These are phyloP conservation scores for Lichenostomus cassidix DNA, from an alignment of 2,113 vertebrate genomes.

Conservation along the genomic window DNA sequence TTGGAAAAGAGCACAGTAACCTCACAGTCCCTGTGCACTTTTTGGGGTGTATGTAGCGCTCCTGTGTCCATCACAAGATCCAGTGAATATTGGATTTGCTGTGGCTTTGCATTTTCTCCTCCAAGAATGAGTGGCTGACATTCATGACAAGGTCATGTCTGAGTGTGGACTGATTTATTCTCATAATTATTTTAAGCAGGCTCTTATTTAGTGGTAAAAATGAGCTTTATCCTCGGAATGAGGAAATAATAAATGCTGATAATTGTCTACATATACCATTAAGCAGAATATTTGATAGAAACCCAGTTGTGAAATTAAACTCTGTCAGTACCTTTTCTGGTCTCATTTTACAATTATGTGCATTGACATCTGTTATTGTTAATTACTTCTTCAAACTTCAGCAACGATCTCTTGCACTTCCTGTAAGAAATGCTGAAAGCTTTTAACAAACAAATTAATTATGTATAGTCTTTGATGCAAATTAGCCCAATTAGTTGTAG, in stretches of 20 bases:
- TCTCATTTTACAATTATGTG: constrained; percentile 18
- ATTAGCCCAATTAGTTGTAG: constrained; percentile 82
- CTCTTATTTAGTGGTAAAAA: background rate
- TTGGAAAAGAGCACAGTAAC: background rate
- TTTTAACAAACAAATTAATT: constrained; percentile 85
- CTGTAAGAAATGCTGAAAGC: constrained; percentile 75
- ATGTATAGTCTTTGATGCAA: constrained; percentile 79
- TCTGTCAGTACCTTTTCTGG: background rate
- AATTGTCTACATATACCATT: constrained; percentile 7
- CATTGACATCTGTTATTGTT: constrained; percentile 78
- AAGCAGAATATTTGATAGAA: background rate
- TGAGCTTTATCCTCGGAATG: background rate
- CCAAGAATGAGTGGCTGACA: background rate
- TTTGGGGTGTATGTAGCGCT: accelerated
- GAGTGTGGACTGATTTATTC: background rate
- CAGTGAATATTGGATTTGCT: background rate
- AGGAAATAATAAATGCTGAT: background rate
- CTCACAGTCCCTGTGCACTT: background rate
- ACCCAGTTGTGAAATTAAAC: constrained; percentile 14
- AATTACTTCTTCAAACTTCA: constrained; percentile 78
- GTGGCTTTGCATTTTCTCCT: background rate
- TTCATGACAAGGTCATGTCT: background rate
- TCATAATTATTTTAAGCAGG: background rate
- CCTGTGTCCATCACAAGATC: background rate
- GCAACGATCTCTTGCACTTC: constrained; percentile 78